Evolutionary conservation across 2,797 vertebrate species (phyloP).

Genomic region (Poeciliopsis paucimaculata): DNA sequence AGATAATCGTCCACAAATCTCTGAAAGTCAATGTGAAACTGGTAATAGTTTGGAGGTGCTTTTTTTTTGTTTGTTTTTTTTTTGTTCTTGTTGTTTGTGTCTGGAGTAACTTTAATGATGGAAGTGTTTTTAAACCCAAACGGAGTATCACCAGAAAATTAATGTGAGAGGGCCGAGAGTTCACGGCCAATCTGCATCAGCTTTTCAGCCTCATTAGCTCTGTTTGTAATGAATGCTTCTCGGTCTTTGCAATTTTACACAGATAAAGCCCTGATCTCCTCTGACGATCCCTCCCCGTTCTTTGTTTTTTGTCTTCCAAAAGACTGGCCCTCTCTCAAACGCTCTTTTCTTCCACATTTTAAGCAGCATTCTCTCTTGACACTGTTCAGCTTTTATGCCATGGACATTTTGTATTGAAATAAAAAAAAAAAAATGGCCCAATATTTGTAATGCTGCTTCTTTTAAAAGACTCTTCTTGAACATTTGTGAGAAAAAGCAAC

Average conservation of each 20-base stretch:
- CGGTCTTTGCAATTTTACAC: background rate
- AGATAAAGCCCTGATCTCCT: background rate
- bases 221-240: slow-evolving; percentile 3
- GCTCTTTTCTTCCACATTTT: background rate
- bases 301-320: background rate
- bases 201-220: slow-evolving; percentile 10
- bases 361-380: background rate
- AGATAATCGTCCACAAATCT: background rate
- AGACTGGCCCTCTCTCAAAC: background rate
- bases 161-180: background rate
- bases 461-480: slow-evolving; percentile 25
- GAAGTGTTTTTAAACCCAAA: background rate
- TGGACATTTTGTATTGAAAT: slow-evolving; percentile 9
- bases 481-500: background rate
- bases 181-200: background rate
- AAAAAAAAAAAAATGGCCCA: background rate
- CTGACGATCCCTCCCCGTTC: background rate
- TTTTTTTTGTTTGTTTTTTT: no score
- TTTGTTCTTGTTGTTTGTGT: no score
- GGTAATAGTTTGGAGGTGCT: background rate
- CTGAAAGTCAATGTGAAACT: background rate
- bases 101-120: background rate
- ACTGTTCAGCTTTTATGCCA: background rate
- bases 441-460: slow-evolving; percentile 37
- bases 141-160: background rate